Conservation (phyloP, 2,797 vertebrate genomes). For the Phrynocephalus forsythii region DNA sequence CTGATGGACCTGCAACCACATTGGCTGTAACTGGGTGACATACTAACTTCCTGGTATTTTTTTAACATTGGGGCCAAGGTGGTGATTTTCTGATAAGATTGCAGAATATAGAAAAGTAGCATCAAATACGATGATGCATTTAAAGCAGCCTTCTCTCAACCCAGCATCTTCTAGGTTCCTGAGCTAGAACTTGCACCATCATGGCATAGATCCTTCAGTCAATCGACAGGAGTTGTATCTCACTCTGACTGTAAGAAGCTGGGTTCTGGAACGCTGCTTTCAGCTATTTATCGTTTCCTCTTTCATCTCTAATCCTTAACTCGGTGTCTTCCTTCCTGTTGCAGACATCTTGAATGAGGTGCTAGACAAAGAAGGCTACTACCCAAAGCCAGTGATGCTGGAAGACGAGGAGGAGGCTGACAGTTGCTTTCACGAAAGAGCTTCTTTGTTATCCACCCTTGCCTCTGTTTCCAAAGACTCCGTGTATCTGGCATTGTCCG, state of each 20-base stretch:
- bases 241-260: neutral
- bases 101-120: neutral
- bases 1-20: neutral
- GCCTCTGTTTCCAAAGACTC: conserved; percentile 86
- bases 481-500: conserved; percentile 82
- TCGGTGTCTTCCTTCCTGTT: neutral
- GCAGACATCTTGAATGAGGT: conserved; percentile 90
- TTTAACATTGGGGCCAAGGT: neutral
- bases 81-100: neutral
- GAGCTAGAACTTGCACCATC: neutral
- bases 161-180: neutral
- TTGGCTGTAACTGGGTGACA: neutral
- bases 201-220: too few relatives aligned
- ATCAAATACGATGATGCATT: neutral
- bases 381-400: conserved; percentile 69
- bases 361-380: conserved; percentile 83
- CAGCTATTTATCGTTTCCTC: neutral
- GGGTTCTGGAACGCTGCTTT: neutral
- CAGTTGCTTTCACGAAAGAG: conserved; percentile 72
- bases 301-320: neutral
- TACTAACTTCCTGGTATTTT: too few relatives aligned
- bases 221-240: neutral
- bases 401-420: conserved; percentile 75
- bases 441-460: conserved; percentile 86
- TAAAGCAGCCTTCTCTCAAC: neutral